Evolutionary conservation across 2,113 vertebrate species (phyloP).

Genomic region (Oncorhynchus kisutch): DNA sequence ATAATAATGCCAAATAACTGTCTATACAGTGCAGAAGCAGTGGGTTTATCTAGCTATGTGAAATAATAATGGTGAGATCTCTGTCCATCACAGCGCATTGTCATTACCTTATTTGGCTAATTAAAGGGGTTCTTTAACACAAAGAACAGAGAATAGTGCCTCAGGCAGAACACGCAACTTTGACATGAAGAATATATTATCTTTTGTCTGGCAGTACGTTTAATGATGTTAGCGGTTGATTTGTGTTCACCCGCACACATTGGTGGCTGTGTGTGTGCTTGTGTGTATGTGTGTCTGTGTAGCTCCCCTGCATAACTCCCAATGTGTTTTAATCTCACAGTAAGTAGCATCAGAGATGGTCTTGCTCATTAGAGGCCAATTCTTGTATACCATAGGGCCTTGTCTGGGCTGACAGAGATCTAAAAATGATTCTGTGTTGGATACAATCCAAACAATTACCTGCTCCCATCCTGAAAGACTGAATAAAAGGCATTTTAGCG

Average conservation of each 20-base stretch:
- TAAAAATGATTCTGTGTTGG: not conserved
- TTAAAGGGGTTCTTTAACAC: slow-evolving; percentile 23
- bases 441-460: slow-evolving; percentile 13
- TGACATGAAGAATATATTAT: slow-evolving; percentile 49
- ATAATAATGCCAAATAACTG: no score
- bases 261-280: not conserved
- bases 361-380: slow-evolving; percentile 2
- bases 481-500: slow-evolving; percentile 12
- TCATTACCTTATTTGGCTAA: slow-evolving; percentile 7
- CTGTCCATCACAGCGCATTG: not conserved
- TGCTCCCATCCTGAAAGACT: slow-evolving; percentile 4
- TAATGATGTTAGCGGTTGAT: slow-evolving; percentile 4
- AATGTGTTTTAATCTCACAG: slow-evolving; percentile 16
- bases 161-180: slow-evolving; percentile 48
- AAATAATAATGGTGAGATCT: not conserved
- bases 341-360: not conserved
- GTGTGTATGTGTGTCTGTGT: not conserved
- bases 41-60: not conserved
- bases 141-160: slow-evolving; percentile 34
- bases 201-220: slow-evolving; percentile 16
- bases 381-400: not conserved
- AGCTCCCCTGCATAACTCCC: not conserved
- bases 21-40: not conserved
- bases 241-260: slow-evolving; percentile 13
- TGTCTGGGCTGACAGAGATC: not conserved